Evolutionary conservation across 2,113 vertebrate genomes (phyloP).

Genomic region (Pedetes capensis): DNA sequence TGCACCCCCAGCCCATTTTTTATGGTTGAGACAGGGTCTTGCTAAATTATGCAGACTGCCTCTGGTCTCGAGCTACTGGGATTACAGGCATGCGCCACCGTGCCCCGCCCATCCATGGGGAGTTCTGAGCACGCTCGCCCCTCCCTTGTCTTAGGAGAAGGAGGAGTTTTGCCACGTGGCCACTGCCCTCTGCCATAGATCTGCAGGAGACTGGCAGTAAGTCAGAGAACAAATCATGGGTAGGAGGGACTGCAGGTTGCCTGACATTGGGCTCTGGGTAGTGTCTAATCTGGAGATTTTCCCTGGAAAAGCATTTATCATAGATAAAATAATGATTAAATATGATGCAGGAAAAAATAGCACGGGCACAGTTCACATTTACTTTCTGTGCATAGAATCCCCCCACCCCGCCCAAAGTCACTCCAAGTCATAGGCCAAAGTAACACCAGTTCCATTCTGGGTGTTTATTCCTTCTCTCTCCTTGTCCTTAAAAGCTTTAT

Average conservation of each 20-base stretch:
- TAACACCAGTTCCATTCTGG: background rate
- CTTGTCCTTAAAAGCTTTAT: background rate
- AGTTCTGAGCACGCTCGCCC: background rate
- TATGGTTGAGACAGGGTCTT: no score
- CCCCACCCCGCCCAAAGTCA: background rate
- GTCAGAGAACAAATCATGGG: background rate
- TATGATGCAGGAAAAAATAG: background rate
- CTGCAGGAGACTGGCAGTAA: no score
- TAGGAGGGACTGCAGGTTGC: background rate
- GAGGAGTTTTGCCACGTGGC: background rate
- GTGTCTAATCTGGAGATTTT: background rate
- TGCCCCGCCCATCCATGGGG: rapidly evolving
- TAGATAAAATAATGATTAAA: background rate
- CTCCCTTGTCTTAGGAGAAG: background rate
- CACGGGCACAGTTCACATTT: background rate
- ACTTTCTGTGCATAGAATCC: background rate
- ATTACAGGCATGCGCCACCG: no score
- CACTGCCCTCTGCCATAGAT: background rate
- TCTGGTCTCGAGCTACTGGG: no score
- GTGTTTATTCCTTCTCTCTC: background rate
- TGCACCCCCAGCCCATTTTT: no score
- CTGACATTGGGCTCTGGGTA: background rate
- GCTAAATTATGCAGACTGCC: no score
- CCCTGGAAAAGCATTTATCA: background rate
- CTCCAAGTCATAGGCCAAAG: background rate